These are phyloP conservation scores for Glandiceps talaboti DNA, from an alignment of 53 echinoderm and acorn worm genomes.

Conservation along the genomic window DNA sequence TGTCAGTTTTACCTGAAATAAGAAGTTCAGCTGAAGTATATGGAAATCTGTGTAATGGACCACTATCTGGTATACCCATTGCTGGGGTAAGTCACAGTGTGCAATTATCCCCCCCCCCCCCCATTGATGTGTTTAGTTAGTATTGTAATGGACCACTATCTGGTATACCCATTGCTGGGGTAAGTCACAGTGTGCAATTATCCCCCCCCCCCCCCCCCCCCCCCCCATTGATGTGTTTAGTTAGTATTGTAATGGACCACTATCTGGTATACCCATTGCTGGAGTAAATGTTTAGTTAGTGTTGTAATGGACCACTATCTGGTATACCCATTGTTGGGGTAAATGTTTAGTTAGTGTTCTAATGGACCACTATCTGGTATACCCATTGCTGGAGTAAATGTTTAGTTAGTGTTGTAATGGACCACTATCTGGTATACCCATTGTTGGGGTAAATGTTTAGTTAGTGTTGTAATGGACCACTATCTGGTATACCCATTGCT, in stretches of 20 bases:
- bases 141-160: conserved; percentile 40
- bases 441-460: no score
- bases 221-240: conserved; percentile 84
- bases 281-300: conserved; percentile 37
- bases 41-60: conserved; percentile 45
- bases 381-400: no score
- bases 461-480: no score
- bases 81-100: conserved; percentile 64
- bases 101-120: no score
- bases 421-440: no score
- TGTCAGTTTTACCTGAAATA: conserved; percentile 69
- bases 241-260: conserved; percentile 30
- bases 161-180: conserved; percentile 68
- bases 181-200: no score
- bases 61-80: conserved; percentile 55
- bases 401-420: no score
- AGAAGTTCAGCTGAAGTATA: conserved; percentile 94
- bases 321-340: no score
- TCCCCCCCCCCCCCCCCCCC: no score
- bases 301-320: no score
- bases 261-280: conserved; percentile 58
- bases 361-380: no score
- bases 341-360: not conserved
- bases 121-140: conserved; percentile 72
- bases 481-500: no score